Percentiles rank a stretch among this genome's conserved stretches.
These are phyloP conservation scores for Eumeta japonica DNA, from an alignment of 1,140 invertebrate species.

Conservation along the genomic window DNA sequence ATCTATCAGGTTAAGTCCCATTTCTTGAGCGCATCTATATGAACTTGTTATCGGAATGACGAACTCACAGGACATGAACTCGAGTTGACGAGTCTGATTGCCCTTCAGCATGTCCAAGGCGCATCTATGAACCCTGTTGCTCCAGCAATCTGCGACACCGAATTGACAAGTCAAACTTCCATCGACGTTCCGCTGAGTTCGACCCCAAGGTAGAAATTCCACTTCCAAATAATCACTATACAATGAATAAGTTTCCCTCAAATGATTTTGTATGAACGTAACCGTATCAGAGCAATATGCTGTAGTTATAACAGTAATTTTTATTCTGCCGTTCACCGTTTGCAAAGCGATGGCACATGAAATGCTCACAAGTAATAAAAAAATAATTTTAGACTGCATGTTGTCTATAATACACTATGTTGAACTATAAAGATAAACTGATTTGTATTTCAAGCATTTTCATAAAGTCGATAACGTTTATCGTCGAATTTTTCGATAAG, in stretches of 20 bases:
- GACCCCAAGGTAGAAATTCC: constrained; percentile 45
- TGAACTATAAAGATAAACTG: too few relatives aligned
- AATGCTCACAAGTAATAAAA: too few relatives aligned
- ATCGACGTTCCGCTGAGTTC: constrained; percentile 18
- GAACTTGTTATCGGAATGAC: constrained; percentile 16
- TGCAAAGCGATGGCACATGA: too few relatives aligned
- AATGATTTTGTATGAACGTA: constrained; percentile 24
- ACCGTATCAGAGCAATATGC: constrained; percentile 27
- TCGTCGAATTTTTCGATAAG: too few relatives aligned
- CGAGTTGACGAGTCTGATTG: constrained; percentile 26
- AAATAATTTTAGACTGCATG: too few relatives aligned
- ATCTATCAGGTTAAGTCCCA: constrained; percentile 22
- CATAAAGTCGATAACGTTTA: too few relatives aligned
- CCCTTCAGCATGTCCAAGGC: constrained; percentile 23
- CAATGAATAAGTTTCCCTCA: constrained; percentile 23
- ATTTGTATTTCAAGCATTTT: too few relatives aligned
- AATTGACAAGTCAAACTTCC: constrained; percentile 32
- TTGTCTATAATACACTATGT: too few relatives aligned
- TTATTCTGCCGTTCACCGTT: constrained; percentile 23
- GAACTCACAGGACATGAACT: constrained; percentile 46
- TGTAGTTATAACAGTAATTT: constrained; percentile 32
- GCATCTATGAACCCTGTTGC: constrained; percentile 43
- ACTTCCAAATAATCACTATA: constrained; percentile 31
- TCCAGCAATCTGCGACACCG: constrained; percentile 31
- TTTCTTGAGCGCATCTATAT: constrained; percentile 23